These are phyloP conservation scores for Elgaria multicarinata DNA, from an alignment of 2,113 vertebrate genomes.

Conservation along the genomic window DNA sequence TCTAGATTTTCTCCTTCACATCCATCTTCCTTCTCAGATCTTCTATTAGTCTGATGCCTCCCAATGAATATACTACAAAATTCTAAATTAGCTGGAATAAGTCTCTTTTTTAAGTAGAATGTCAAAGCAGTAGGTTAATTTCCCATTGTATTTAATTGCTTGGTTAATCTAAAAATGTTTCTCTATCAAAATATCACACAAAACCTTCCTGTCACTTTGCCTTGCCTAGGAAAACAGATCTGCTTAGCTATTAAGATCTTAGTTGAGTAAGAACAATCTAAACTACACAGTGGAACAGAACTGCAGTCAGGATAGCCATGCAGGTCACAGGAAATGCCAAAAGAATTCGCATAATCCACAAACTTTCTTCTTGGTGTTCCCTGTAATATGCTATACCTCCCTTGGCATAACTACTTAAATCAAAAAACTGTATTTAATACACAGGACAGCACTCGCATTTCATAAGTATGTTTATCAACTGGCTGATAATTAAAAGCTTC, in stretches of 20 bases:
- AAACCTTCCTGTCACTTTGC: not conserved
- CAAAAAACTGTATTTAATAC: not conserved
- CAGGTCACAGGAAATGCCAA: not conserved
- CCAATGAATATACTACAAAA: not conserved
- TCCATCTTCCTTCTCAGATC: not conserved
- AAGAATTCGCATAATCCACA: not conserved
- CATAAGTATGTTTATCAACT: not conserved
- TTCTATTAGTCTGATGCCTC: not conserved
- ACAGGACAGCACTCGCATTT: not conserved
- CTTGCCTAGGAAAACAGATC: not conserved
- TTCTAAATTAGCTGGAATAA: not conserved
- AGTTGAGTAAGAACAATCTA: not conserved
- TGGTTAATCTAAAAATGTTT: not conserved
- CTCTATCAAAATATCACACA: not conserved
- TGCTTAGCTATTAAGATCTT: not conserved
- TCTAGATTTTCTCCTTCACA: not conserved
- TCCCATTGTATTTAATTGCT: not conserved
- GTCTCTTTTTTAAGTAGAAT: slow-evolving; percentile 10
- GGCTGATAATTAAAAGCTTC: not conserved
- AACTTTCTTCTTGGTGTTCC: not conserved
- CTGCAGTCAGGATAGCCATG: not conserved
- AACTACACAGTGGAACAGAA: not conserved
- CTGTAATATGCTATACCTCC: not conserved
- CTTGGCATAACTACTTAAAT: not conserved
- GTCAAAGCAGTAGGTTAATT: not conserved